Conservation (phyloP, 1,140 invertebrate species). For the Tetragnatha versicolor region DNA sequence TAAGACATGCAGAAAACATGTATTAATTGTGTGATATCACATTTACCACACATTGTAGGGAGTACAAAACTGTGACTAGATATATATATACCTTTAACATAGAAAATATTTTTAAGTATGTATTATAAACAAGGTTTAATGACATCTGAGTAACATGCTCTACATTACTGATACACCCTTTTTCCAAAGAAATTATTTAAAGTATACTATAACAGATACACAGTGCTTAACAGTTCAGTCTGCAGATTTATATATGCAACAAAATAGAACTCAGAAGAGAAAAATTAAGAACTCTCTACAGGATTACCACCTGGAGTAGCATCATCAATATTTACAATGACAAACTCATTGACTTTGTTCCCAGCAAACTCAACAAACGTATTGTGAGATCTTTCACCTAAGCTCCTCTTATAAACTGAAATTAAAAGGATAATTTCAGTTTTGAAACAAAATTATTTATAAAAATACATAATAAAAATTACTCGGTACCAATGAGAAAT, state of each 20-base stretch:
- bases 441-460: constrained; percentile 8
- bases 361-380: constrained; percentile 81
- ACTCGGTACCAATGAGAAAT: too few relatives aligned
- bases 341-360: constrained; percentile 74
- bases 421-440: constrained; percentile 60
- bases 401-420: constrained; percentile 77
- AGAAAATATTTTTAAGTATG: too few relatives aligned
- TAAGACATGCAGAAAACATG: too few relatives aligned
- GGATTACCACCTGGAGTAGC: constrained; percentile 47
- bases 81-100: too few relatives aligned
- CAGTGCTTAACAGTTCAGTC: constrained; percentile 41
- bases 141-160: too few relatives aligned
- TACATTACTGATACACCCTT: too few relatives aligned
- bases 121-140: too few relatives aligned
- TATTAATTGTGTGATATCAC: too few relatives aligned
- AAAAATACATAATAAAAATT: too few relatives aligned
- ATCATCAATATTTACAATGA: constrained; percentile 75
- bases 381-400: constrained; percentile 65
- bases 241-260: constrained; percentile 13
- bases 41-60: too few relatives aligned
- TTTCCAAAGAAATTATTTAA: too few relatives aligned
- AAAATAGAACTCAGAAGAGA: constrained; percentile 9
- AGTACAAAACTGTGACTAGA: too few relatives aligned
- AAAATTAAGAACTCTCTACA: constrained; percentile 25
- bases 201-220: constrained; percentile 37